A percentile compares a stretch with the other conserved stretches of the same genome.
Evolutionary conservation across 2,797 vertebrate species (phyloP).

Genomic region (Parauchenoglanis ngamensis): DNA sequence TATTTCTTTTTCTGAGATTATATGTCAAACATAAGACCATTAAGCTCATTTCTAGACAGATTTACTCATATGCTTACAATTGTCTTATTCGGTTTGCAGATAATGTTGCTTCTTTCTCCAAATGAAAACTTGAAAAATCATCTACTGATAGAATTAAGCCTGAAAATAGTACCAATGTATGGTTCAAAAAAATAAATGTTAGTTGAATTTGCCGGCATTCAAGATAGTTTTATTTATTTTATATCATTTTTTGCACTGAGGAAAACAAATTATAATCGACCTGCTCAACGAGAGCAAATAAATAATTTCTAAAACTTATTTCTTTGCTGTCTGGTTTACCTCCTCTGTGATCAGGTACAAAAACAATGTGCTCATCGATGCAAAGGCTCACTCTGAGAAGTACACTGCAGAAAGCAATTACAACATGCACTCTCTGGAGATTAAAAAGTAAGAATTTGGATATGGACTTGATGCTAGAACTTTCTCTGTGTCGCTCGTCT

Average conservation of each 20-base stretch:
- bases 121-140: not conserved
- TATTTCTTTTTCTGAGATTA: not conserved
- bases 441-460: constrained; percentile 83
- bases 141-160: not conserved
- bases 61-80: not conserved
- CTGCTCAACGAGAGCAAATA: not conserved
- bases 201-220: not conserved
- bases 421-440: constrained; percentile 95
- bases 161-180: not conserved
- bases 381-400: constrained; percentile 84
- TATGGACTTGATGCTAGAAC: not conserved
- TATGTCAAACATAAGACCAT: not conserved
- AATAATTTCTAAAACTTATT: not conserved
- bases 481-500: not conserved
- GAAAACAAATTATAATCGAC: not conserved
- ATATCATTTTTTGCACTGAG: not conserved
- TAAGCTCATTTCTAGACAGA: not conserved
- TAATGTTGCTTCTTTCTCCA: not conserved
- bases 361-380: constrained; percentile 92
- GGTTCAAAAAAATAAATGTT: not conserved
- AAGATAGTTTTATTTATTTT: not conserved
- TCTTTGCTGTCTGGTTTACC: not conserved
- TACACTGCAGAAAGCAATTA: constrained; percentile 86
- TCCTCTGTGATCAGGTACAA: constrained; percentile 85
- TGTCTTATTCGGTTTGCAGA: not conserved